phyloP scores from a whole-genome alignment of 2,113 vertebrate genomes.

The Neomonachus schauinslandi region DNA sequence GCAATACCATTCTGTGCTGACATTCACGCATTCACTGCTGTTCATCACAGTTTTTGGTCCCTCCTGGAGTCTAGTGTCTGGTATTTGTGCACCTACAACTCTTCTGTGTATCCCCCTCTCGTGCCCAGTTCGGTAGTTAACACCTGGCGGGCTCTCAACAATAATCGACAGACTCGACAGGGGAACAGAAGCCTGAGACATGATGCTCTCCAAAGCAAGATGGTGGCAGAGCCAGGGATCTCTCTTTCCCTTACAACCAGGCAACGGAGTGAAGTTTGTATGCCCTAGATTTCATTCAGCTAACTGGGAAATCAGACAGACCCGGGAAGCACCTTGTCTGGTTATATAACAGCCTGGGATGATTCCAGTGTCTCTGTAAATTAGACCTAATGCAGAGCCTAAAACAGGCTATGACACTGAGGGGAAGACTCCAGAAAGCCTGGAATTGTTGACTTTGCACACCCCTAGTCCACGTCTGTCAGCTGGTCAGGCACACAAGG shows the following conservation, averaged over 20 bases:
- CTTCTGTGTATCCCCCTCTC: background rate
- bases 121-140: too few species aligned
- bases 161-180: accelerated
- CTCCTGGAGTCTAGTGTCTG: accelerated
- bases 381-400: background rate
- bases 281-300: background rate
- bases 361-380: background rate
- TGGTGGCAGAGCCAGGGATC: accelerated
- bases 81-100: background rate
- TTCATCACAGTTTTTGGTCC: background rate
- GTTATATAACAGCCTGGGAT: background rate
- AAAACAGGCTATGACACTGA: accelerated
- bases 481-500: background rate
- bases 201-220: background rate
- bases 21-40: background rate
- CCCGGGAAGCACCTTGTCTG: background rate
- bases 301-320: background rate
- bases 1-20: background rate
- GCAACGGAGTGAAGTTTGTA: background rate
- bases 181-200: background rate
- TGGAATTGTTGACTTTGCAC: accelerated
- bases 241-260: background rate
- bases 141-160: too few species aligned
- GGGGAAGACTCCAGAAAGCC: accelerated
- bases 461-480: accelerated